Evolutionary conservation across 2,888 invertebrate genomes (phyloP).

Genomic region (Limnephilus rhombicus): DNA sequence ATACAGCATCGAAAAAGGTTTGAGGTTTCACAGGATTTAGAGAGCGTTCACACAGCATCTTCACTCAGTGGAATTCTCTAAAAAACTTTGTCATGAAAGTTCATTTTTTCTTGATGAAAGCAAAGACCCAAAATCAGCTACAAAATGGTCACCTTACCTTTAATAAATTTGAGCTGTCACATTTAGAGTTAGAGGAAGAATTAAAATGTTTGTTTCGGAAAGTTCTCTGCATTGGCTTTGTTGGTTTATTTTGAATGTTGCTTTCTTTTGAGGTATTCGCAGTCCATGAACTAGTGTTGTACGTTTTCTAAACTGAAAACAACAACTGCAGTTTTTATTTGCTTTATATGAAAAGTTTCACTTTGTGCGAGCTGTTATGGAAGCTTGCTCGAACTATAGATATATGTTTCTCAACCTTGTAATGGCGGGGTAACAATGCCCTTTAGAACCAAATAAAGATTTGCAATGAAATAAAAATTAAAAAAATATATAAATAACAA

Average conservation of each 20-base stretch:
- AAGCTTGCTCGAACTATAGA: neutral
- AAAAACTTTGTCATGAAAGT: too few relatives aligned
- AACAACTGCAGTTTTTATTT: neutral
- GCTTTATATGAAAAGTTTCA: neutral
- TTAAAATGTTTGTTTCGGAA: neutral
- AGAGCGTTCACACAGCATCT: too few relatives aligned
- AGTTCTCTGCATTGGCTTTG: neutral
- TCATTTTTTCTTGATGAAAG: too few relatives aligned
- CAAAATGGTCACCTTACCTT: neutral
- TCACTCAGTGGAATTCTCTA: too few relatives aligned
- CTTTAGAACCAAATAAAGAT: neutral
- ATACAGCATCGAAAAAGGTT: too few relatives aligned
- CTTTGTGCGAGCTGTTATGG: neutral
- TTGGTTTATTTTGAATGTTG: neutral
- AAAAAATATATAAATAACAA: too few relatives aligned
- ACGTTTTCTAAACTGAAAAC: neutral
- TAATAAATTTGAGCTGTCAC: neutral
- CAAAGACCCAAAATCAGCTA: too few relatives aligned
- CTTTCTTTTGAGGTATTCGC: neutral
- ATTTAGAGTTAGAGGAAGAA: neutral
- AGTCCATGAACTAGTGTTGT: neutral
- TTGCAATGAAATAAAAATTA: neutral
- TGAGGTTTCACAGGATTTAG: too few relatives aligned
- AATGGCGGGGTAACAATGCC: neutral
- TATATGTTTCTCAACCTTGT: neutral